Percentiles rank a stretch among this genome's conserved stretches.
Evolutionary conservation across 2,113 vertebrate genomes (phyloP).

Genomic region (Trinectes maculatus): DNA sequence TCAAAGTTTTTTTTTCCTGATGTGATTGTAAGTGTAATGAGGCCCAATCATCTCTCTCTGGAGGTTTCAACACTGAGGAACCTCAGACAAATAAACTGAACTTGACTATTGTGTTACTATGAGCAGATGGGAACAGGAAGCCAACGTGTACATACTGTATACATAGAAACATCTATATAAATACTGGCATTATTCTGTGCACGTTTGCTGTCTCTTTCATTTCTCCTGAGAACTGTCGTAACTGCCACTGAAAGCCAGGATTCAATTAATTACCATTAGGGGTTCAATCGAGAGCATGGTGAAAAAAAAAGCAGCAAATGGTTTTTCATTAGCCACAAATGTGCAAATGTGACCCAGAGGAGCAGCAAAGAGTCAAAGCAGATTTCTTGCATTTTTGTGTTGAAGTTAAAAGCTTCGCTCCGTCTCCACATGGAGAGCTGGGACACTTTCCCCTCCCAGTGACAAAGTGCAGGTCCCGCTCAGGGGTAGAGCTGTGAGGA

Average conservation of each 20-base stretch:
- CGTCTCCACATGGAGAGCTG: constrained; percentile 48
- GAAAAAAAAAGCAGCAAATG: constrained; percentile 64
- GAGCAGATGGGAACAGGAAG: constrained; percentile 53
- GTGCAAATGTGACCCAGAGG: constrained; percentile 82
- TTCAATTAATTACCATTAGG: constrained; percentile 84
- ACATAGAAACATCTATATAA: not conserved
- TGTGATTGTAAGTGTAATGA: constrained; percentile 87
- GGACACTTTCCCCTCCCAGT: constrained; percentile 68
- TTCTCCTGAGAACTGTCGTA: constrained; percentile 78
- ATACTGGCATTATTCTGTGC: constrained; percentile 31
- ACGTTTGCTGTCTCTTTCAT: constrained; percentile 69
- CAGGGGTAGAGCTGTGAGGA: constrained; percentile 52
- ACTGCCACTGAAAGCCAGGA: constrained; percentile 79
- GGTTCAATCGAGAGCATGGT: constrained; percentile 65
- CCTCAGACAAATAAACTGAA: constrained; percentile 62
- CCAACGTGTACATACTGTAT: too few species aligned
- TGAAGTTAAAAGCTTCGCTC: constrained; percentile 68
- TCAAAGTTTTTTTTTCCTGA: constrained; percentile 86
- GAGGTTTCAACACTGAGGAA: constrained; percentile 70
- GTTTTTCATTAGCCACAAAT: constrained; percentile 81
- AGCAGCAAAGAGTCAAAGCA: constrained; percentile 73
- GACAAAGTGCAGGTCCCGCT: constrained; percentile 56
- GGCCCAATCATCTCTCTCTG: constrained; percentile 69
- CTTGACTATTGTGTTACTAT: constrained; percentile 65
- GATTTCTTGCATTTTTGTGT: constrained; percentile 77